Conservation (phyloP, 1,140 invertebrate genomes). For the Brachionus manjavacas region DNA sequence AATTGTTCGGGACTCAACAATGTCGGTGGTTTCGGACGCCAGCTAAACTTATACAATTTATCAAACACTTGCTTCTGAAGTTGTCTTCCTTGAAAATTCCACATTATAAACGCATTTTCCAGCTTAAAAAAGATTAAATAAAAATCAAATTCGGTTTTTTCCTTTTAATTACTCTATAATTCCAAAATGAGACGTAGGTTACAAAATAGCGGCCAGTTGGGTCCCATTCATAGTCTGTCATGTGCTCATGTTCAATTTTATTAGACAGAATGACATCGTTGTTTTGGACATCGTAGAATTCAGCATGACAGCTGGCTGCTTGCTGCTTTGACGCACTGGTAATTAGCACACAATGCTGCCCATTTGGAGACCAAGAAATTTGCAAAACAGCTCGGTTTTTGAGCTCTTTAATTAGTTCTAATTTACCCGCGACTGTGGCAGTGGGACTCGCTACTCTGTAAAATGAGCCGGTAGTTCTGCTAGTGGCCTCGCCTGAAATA, state of each 20-base stretch:
- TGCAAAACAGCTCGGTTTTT: constrained; percentile 48
- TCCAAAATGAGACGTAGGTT: constrained; percentile 88
- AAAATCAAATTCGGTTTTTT: too few relatives aligned
- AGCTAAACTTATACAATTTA: constrained; percentile 86
- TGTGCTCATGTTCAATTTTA: constrained; percentile 83
- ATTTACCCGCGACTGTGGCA: constrained; percentile 62
- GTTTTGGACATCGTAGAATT: constrained; percentile 22
- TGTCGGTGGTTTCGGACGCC: constrained; percentile 85
- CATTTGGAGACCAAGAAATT: constrained; percentile 85
- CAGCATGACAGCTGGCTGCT: constrained; percentile 24
- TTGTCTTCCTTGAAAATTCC: constrained; percentile 78
- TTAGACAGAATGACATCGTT: constrained; percentile 7
- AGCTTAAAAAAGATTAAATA: constrained; percentile 56
- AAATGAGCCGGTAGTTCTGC: constrained; percentile 78
- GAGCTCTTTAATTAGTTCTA: constrained; percentile 47
- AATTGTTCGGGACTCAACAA: constrained; percentile 67
- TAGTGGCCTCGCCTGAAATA: constrained; percentile 82
- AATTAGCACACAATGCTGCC: constrained; percentile 89
- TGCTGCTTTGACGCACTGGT: constrained; percentile 49
- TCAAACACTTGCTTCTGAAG: constrained; percentile 77
- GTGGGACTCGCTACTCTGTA: constrained; percentile 79
- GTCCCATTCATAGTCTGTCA: constrained; percentile 96
- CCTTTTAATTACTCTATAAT: constrained; percentile 68
- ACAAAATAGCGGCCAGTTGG: constrained; percentile 95
- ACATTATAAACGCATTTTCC: constrained; percentile 92